Evolutionary conservation across 2,113 vertebrate species (phyloP), one percentile per base, ranked within the genome.

Genomic region (Phaethornis superciliosus): DNA sequence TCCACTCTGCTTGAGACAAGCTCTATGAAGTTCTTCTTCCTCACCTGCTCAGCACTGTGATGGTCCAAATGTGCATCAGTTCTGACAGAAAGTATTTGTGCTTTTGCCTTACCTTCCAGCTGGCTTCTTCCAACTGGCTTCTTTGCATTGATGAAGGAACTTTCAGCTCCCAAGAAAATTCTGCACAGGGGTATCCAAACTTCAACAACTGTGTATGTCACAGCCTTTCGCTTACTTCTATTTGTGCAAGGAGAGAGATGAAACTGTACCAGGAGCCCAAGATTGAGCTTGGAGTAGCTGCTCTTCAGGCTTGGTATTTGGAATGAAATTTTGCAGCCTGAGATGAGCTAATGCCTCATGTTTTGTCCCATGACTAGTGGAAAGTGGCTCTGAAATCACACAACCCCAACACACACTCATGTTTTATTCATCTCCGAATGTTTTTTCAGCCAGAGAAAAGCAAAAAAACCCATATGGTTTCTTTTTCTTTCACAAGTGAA

Each of bases 401-500:
- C 4, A 1, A 21, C 35, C 9, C 33, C 8, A 32, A 58, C 27
- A 35, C 59, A 35, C 9, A 4, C n/a, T 59, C 71, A 19, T 2
- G 0, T 72, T 88, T 86, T 74, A 83, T 93, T 90, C 72, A 82
- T 60, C 60, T 88, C 85, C 81, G 79, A 80, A 88, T 40, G 4
- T 10, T 35, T 19, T 58, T 89, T 71, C 78, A 77, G 81, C 21
- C 37, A 28, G 35, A 65, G 59, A 84, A 64, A 69, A 78, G 80
- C 37, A 0, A 27, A 81, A 88, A 74, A 72, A 91, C 60, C 24
- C 15, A 47, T 93, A 89, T 6, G 16, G 85, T 93, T 95, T 92
- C 78, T 91, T 85, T 92, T 96, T 88, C 69, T 93, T 93, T 93
- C n/a, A 19, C 10, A 54, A 93, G 68, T 46, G 85, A 95, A 95